Conservation (phyloP, 2,797 vertebrate genomes). For the Pangasius djambal region DNA sequence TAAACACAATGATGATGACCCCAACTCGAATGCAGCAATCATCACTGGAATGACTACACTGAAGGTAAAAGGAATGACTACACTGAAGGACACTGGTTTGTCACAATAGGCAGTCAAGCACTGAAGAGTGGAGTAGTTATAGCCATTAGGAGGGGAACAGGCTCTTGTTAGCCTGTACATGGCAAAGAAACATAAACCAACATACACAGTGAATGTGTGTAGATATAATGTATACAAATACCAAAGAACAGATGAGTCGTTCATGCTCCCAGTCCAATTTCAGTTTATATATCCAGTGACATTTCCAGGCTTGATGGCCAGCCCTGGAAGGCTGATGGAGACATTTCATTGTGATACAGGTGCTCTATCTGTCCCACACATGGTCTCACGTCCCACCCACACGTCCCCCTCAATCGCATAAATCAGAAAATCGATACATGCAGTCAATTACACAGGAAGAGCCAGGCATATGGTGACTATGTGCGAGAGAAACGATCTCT, state of each 20-base stretch:
- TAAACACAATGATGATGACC: background rate
- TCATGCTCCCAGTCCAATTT: conserved; percentile 13
- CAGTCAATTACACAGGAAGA: conserved; percentile 70
- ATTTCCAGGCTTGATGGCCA: conserved; percentile 56
- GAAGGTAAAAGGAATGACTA: background rate
- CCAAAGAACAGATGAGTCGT: background rate
- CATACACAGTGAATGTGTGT: background rate
- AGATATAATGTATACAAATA: conserved; percentile 13
- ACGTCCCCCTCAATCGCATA: conserved; percentile 68
- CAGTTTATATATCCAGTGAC: conserved; percentile 55
- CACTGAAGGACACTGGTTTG: background rate
- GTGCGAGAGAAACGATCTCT: conserved; percentile 65
- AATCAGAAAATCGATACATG: conserved; percentile 72
- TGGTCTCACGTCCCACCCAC: conserved; percentile 50
- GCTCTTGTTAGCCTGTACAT: background rate
- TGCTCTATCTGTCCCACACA: conserved; percentile 57
- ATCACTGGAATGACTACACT: background rate
- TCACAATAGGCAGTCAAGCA: background rate
- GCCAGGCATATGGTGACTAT: conserved; percentile 55
- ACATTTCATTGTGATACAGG: conserved; percentile 58
- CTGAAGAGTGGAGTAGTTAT: background rate
- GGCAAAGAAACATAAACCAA: conserved; percentile 40
- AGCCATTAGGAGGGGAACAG: background rate
- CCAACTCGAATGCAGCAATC: background rate
- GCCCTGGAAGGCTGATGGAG: conserved; percentile 46